A percentile compares a stretch with the other conserved stretches of the same genome.
Conservation (phyloP, 2,888 invertebrate species). For the Habroteleia sp. region DNA sequence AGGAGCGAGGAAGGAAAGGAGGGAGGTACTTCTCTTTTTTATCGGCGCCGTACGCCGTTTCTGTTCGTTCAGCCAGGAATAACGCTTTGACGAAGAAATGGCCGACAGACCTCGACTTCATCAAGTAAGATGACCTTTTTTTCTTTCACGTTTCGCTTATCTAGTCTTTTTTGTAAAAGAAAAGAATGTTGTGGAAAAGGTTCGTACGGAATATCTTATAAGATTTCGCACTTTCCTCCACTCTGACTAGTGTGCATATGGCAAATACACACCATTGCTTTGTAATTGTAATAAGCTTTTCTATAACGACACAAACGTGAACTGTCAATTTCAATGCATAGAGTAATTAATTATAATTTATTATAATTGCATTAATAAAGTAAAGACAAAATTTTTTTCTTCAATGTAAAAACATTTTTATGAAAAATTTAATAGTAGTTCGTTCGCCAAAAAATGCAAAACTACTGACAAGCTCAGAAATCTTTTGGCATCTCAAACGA, state of each 20-base stretch:
- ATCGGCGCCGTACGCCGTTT: conserved; percentile 77
- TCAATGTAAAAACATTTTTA: too few species aligned
- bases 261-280: conserved; percentile 17
- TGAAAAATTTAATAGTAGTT: too few species aligned
- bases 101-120: conserved; percentile 74
- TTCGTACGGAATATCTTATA: conserved; percentile 48
- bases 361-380: too few species aligned
- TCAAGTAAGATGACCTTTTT: conserved; percentile 73
- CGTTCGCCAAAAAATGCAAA: conserved; percentile 18
- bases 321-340: conserved; percentile 1
- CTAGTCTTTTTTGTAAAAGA: conserved; percentile 39
- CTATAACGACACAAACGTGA: conserved; percentile 4
- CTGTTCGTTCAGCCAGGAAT: conserved; percentile 77
- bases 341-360: too few species aligned
- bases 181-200: conserved; percentile 35
- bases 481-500: conserved; percentile 23
- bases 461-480: conserved; percentile 25
- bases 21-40: conserved; percentile 74
- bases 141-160: conserved; percentile 58
- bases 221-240: conserved; percentile 49
- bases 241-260: conserved; percentile 24
- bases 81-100: conserved; percentile 80
- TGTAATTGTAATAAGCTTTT: conserved; percentile 35
- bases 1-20: conserved; percentile 64
- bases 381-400: too few species aligned